Evolutionary conservation across 2,888 invertebrate genomes (phyloP), one percentile per base, ranked within the genome.

Genomic region (Cantharis flavilabris): DNA sequence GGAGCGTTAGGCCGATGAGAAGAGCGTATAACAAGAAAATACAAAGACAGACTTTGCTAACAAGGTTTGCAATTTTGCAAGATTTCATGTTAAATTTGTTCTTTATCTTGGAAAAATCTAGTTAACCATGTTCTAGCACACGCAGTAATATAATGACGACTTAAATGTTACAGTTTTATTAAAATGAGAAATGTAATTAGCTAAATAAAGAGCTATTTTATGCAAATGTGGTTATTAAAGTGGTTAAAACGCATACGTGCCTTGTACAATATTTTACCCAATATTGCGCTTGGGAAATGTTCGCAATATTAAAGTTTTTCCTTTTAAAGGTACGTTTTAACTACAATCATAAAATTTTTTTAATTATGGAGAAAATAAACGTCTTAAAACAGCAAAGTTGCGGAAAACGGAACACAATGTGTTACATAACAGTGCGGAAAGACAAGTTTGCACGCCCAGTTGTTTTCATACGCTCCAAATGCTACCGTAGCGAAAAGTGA

Each of bases 11-110:
- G 73, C 70, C 30, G 75, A 49, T 72, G 65, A 75, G 77, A 73
- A 73, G 73, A 77, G 71, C 71, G 77, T 71, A 69, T 77, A 76
- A 79, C 75, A 77, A 72, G 77, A 77, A 77, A 73, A 75, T 75
- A 73, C 74, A 77, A 78, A 76, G 76, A 80, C 76, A 78, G 73
- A 80, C 62, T 73, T 72, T 73, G 75, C 71, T 78, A 78, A 74
- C 74, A 74, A 75, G 73, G 75, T 73, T 76, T 72, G 71, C 71
- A 79, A 67, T 79, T 75, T 77, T 75, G 70, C 72, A 78, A 75
- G 73, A 77, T 73, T 78, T 75, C 71, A 71, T 69, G 73, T 76
- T 70, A 76, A 76, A 79, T 76, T 77, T 75, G 71, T 76, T 77
- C 76, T 49, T 79, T 76, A 75, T 77, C 73, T 71, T 70, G 72